Percentiles rank a stretch among this genome's conserved stretches.
Conservation (phyloP, 2,113 vertebrate species). For the Cololabis saira region DNA sequence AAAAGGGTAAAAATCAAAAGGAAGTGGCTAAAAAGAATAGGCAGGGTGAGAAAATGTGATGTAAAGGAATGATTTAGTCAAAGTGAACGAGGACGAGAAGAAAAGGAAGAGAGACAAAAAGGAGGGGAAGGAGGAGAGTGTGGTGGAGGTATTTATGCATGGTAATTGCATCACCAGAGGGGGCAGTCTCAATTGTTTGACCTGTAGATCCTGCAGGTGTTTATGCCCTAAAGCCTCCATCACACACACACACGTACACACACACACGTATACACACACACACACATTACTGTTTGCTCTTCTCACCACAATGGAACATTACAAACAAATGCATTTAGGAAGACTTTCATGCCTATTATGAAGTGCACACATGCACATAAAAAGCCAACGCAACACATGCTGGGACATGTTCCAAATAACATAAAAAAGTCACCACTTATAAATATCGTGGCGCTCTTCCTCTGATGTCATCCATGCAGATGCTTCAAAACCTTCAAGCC, state of each 20-base stretch:
- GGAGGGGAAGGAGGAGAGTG: background rate
- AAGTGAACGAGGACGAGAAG: background rate
- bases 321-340: slow-evolving; percentile 51
- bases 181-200: slow-evolving; percentile 73
- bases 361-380: slow-evolving; percentile 26
- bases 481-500: slow-evolving; percentile 70
- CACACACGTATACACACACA: slow-evolving; percentile 20
- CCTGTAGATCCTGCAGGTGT: slow-evolving; percentile 79
- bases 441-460: slow-evolving; percentile 70
- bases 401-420: slow-evolving; percentile 70
- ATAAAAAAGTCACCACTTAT: slow-evolving; percentile 67
- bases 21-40: slow-evolving; percentile 6
- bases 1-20: slow-evolving; percentile 20
- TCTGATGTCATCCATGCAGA: slow-evolving; percentile 74
- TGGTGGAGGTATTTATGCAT: slow-evolving; percentile 49
- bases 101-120: background rate
- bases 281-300: slow-evolving; percentile 15
- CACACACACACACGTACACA: background rate
- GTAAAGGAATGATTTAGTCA: slow-evolving; percentile 6
- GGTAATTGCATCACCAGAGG: slow-evolving; percentile 69
- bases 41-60: slow-evolving; percentile 8
- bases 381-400: slow-evolving; percentile 24
- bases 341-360: slow-evolving; percentile 28
- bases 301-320: slow-evolving; percentile 38
- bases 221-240: slow-evolving; percentile 6